These are phyloP conservation scores for Mastigias papua DNA, from an alignment of 30 jellyfish, hydroid and myxozoan species.

Conservation along the genomic window DNA sequence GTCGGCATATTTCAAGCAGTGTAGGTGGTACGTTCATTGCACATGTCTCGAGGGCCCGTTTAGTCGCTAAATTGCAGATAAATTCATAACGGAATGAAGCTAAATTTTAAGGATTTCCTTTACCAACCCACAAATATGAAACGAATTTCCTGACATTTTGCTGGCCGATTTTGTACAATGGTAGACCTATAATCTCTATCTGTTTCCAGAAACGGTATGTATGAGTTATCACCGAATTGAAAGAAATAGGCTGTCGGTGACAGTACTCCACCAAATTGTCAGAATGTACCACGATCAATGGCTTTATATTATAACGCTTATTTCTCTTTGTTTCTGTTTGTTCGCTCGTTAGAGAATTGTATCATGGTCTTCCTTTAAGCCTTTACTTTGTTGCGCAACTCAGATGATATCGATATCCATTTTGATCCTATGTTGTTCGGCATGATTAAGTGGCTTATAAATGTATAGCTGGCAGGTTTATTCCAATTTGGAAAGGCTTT, in stretches of 20 bases:
- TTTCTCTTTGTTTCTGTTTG: background rate
- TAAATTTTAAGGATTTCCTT: background rate
- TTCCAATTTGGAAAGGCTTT: too few relatives aligned
- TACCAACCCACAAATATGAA: background rate
- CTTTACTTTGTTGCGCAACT: background rate
- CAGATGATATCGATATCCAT: background rate
- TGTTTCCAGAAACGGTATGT: background rate
- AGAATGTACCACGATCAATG: background rate
- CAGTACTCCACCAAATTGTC: background rate
- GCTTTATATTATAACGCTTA: background rate
- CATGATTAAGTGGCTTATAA: too few relatives aligned
- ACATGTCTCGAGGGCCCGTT: conserved; percentile 1
- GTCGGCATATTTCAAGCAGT: background rate
- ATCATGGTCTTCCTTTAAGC: background rate
- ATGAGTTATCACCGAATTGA: conserved; percentile 1
- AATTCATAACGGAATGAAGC: background rate
- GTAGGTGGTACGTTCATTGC: background rate
- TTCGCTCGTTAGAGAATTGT: background rate
- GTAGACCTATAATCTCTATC: background rate
- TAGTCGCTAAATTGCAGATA: background rate
- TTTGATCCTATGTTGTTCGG: too few relatives aligned
- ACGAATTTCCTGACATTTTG: conserved; percentile 3
- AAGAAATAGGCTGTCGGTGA: background rate
- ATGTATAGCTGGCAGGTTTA: too few relatives aligned
- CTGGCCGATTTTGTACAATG: background rate